Conservation (phyloP, 2,113 vertebrate genomes). For the Gallinago undulata region DNA sequence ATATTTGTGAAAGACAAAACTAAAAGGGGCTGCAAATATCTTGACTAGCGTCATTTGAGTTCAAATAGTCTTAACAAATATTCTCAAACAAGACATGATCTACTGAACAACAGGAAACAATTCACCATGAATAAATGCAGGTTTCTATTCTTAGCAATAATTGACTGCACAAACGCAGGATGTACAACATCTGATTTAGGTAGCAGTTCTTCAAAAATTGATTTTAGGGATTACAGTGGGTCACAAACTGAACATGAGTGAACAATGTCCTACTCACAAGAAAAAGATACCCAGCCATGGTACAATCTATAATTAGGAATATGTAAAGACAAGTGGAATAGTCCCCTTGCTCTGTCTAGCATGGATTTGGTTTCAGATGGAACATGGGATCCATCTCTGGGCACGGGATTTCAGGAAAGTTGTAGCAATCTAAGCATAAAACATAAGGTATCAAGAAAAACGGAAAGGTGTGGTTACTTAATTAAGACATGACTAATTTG, state of each 20-base stretch:
- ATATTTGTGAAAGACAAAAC: not conserved
- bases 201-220: not conserved
- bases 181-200: not conserved
- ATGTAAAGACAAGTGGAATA: not conserved
- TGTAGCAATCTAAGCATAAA: not conserved
- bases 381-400: not conserved
- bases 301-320: not conserved
- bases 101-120: not conserved
- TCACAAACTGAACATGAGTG: not conserved
- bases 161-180: not conserved
- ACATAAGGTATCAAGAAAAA: not conserved
- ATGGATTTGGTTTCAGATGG: not conserved
- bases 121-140: not conserved
- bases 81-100: not conserved
- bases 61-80: not conserved
- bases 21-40: not conserved
- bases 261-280: not conserved
- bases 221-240: not conserved
- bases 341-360: not conserved
- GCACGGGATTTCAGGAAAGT: not conserved
- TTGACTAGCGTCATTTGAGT: not conserved
- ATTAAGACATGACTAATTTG: not conserved
- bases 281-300: not conserved
- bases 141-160: conserved; percentile 10
- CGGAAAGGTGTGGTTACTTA: not conserved